phyloP scores from a whole-genome alignment of 2,113 vertebrate species.

The Phylloscopus trochiloides region DNA sequence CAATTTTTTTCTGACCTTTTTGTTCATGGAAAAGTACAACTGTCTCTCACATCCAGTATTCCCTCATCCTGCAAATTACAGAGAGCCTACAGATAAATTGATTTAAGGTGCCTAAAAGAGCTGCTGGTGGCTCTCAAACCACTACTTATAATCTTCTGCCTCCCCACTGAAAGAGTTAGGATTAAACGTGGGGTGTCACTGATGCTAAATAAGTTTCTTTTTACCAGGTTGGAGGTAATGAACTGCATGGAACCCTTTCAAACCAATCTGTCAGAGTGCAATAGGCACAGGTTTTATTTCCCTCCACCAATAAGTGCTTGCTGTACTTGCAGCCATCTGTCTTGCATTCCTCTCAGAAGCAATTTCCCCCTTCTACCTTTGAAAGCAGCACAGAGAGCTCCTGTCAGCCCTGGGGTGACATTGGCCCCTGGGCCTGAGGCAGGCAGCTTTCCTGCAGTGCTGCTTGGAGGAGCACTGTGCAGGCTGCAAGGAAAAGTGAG shows the following conservation, averaged over 20 bases:
- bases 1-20: constrained; percentile 8
- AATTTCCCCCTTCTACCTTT: background rate
- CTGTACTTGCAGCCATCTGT: constrained; percentile 18
- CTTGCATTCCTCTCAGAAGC: background rate
- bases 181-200: background rate
- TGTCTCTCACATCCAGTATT: background rate
- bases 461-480: background rate
- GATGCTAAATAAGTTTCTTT: background rate
- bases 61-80: background rate
- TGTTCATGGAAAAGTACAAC: background rate
- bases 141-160: background rate
- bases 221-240: background rate
- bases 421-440: background rate
- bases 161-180: background rate
- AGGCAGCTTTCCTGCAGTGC: background rate
- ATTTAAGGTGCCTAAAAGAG: background rate
- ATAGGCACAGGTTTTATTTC: constrained; percentile 28
- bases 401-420: background rate
- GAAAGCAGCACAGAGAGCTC: background rate
- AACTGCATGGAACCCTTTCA: background rate
- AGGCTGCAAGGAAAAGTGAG: background rate
- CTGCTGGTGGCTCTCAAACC: background rate
- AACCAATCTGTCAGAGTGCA: constrained; percentile 28
- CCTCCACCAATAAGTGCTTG: background rate
- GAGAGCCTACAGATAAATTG: background rate